phyloP scores from a whole-genome alignment of 2,797 vertebrate genomes.

The Caiman crocodilus region DNA sequence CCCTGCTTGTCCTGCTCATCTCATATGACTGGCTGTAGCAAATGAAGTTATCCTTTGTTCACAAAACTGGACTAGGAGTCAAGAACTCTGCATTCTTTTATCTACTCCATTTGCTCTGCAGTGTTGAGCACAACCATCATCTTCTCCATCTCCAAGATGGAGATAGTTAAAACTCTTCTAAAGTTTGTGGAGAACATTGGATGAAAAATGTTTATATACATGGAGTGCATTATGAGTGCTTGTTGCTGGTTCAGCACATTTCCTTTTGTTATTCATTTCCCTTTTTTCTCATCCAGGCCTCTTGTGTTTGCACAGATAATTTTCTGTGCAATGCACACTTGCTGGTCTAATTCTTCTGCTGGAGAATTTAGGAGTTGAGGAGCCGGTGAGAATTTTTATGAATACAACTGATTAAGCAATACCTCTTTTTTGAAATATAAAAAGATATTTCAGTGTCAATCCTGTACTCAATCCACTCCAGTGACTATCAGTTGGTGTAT shows the following conservation, averaged over 20 bases:
- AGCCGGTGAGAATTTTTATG: neutral
- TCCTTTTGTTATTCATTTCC: neutral
- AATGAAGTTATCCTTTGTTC: neutral
- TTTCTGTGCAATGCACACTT: neutral
- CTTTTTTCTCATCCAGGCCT: neutral
- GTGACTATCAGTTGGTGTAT: neutral
- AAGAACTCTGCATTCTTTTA: neutral
- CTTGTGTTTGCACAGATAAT: fast-evolving
- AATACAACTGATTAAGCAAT: neutral
- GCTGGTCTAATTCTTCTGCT: neutral
- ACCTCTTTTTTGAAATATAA: neutral
- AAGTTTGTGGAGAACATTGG: neutral
- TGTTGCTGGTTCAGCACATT: neutral
- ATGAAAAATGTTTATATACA: fast-evolving
- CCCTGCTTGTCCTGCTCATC: too few species aligned
- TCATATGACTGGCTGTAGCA: neutral
- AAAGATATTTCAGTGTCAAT: neutral
- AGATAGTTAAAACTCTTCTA: neutral
- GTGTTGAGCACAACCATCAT: neutral
- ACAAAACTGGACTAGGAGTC: neutral
- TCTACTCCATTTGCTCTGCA: neutral
- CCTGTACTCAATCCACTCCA: neutral
- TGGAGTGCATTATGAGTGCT: fast-evolving
- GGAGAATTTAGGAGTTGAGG: neutral
- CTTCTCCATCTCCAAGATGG: neutral